Evolutionary conservation across 2,797 vertebrate species (phyloP).

Genomic region (Peromyscus aztecus): DNA sequence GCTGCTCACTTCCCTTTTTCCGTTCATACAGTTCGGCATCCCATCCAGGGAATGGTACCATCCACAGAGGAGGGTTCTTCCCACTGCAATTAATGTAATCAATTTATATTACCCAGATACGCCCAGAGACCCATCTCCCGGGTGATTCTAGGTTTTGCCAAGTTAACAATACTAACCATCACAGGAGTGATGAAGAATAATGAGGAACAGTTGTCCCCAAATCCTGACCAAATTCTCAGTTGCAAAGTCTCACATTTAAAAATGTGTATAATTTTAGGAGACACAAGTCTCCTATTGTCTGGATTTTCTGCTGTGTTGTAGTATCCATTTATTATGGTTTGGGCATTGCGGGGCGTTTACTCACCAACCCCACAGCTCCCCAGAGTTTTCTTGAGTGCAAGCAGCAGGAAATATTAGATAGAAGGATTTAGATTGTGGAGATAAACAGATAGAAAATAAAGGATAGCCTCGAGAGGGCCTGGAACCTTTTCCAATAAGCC

Average conservation of each 20-base stretch:
- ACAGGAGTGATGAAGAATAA: neutral
- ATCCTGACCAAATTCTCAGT: neutral
- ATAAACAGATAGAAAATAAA: too few relatives aligned
- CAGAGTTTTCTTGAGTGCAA: too few relatives aligned
- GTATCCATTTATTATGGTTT: neutral
- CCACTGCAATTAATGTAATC: neutral
- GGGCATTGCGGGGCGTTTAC: too few relatives aligned
- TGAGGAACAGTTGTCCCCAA: neutral
- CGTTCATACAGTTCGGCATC: neutral
- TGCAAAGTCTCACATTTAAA: constrained; percentile 52
- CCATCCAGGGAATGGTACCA: neutral
- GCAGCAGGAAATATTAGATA: too few relatives aligned
- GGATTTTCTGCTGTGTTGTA: neutral
- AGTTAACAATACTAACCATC: neutral
- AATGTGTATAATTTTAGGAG: constrained; percentile 57
- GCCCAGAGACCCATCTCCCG: neutral
- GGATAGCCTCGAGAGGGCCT: too few relatives aligned
- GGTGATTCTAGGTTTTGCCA: neutral
- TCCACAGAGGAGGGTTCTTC: neutral
- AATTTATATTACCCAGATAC: neutral
- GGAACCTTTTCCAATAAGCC: too few relatives aligned
- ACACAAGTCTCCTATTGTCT: constrained; percentile 6
- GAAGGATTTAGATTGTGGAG: too few relatives aligned
- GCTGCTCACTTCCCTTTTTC: neutral
- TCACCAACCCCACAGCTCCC: too few relatives aligned